These are phyloP conservation scores for Cydia amplana DNA, from an alignment of 1,140 invertebrate species.

Conservation along the genomic window DNA sequence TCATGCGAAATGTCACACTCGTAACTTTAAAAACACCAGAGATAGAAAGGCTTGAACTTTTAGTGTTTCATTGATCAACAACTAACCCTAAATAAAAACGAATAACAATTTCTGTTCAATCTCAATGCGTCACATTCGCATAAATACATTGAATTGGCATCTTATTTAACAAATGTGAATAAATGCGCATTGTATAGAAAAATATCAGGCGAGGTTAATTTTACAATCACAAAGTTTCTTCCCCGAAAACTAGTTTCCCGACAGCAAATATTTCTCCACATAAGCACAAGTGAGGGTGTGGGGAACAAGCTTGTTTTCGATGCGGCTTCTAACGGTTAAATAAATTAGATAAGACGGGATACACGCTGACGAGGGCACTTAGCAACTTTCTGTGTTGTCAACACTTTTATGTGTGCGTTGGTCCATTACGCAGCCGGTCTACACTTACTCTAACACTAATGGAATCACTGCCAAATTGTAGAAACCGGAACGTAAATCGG, in stretches of 20 bases:
- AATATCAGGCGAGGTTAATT: not conserved
- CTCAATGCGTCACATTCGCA: too few species aligned
- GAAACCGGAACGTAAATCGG: not conserved
- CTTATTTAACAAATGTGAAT: not conserved
- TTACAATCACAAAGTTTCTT: not conserved
- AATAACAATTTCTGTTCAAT: too few species aligned
- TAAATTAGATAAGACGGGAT: conserved; percentile 64
- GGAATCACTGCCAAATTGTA: conserved; percentile 14
- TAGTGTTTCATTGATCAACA: too few species aligned
- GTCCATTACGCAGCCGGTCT: conserved; percentile 42
- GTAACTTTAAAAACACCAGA: too few species aligned
- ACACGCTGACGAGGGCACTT: conserved; percentile 53
- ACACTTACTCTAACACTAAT: conserved; percentile 31
- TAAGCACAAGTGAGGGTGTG: conserved; percentile 46
- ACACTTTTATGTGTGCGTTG: conserved; percentile 53
- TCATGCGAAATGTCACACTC: too few species aligned
- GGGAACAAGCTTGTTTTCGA: conserved; percentile 50
- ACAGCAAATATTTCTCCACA: conserved; percentile 38
- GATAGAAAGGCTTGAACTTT: too few species aligned
- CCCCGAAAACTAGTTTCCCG: conserved; percentile 9
- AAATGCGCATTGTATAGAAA: not conserved
- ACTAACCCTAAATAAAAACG: too few species aligned
- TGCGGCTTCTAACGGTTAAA: conserved; percentile 56
- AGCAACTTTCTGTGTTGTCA: conserved; percentile 57
- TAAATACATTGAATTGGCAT: not conserved